These are phyloP conservation scores for Nanorana parkeri DNA, from an alignment of 2,113 vertebrate genomes.

Conservation along the genomic window DNA sequence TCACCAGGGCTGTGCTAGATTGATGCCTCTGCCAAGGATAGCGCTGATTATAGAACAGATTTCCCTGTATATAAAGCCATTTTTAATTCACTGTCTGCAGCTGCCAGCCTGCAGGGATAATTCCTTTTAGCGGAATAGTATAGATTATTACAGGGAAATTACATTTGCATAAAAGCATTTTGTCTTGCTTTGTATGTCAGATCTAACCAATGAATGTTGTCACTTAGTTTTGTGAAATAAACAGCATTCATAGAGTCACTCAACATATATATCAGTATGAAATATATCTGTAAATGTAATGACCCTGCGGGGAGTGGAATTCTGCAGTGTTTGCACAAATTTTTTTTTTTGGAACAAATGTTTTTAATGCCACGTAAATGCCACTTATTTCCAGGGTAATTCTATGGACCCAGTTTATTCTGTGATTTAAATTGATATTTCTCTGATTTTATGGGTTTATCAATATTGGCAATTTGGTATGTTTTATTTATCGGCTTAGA, in stretches of 20 bases:
- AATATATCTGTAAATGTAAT: slow-evolving; percentile 34
- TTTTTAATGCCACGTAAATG: too few species aligned
- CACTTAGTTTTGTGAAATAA: slow-evolving; percentile 67
- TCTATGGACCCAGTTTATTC: too few species aligned
- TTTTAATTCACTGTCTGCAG: slow-evolving; percentile 88
- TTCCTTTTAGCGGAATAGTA: slow-evolving; percentile 82
- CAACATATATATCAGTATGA: slow-evolving; percentile 38
- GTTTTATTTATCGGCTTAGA: too few species aligned
- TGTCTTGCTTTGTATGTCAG: slow-evolving; percentile 69
- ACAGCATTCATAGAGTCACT: slow-evolving; percentile 58
- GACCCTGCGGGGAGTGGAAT: background rate
- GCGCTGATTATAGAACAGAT: slow-evolving; percentile 81
- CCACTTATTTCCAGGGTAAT: too few species aligned
- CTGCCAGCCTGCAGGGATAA: slow-evolving; percentile 82
- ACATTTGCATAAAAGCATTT: slow-evolving; percentile 82
- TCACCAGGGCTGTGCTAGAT: slow-evolving; percentile 73
- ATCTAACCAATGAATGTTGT: slow-evolving; percentile 74
- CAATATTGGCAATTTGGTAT: too few species aligned
- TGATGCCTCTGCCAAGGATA: slow-evolving; percentile 82
- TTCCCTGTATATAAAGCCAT: slow-evolving; percentile 82
- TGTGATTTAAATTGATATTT: too few species aligned
- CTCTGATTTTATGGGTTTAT: too few species aligned
- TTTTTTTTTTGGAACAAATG: too few species aligned
- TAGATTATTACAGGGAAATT: slow-evolving; percentile 86
- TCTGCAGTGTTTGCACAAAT: background rate